phyloP scores from a whole-genome alignment of 1,140 invertebrate genomes.

The Trypoxylus dichotomus region DNA sequence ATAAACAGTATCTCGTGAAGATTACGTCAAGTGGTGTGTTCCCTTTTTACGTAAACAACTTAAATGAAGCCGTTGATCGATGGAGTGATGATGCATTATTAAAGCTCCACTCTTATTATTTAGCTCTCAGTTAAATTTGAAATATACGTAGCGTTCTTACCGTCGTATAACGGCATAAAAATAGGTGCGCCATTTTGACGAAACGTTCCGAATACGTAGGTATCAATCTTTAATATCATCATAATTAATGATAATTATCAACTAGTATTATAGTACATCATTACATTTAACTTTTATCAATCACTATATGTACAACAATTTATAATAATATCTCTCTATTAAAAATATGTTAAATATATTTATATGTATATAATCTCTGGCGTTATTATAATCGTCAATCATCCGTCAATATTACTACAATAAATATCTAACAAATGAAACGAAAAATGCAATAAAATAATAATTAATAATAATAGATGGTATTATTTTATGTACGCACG shows the following conservation, averaged over 20 bases:
- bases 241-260: not conserved
- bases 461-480: not conserved
- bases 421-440: slow-evolving; percentile 7
- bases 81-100: no score
- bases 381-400: slow-evolving; percentile 38
- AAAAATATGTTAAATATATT: slow-evolving; percentile 46
- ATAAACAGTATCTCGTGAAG: no score
- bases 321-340: slow-evolving; percentile 49
- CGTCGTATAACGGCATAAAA: no score
- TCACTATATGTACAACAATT: slow-evolving; percentile 48
- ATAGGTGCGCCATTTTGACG: no score
- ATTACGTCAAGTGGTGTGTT: no score
- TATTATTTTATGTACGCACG: no score
- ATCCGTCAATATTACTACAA: slow-evolving; percentile 15
- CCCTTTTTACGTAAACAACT: no score
- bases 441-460: slow-evolving; percentile 4
- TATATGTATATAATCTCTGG: slow-evolving; percentile 53
- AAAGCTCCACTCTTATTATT: no score
- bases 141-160: no score
- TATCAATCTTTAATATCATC: not conserved
- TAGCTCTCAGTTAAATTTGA: no score
- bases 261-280: not conserved
- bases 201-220: no score
- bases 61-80: no score
- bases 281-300: not conserved